These are phyloP conservation scores for Hucho hucho DNA, from an alignment of 2,113 vertebrate species.

Conservation along the genomic window DNA sequence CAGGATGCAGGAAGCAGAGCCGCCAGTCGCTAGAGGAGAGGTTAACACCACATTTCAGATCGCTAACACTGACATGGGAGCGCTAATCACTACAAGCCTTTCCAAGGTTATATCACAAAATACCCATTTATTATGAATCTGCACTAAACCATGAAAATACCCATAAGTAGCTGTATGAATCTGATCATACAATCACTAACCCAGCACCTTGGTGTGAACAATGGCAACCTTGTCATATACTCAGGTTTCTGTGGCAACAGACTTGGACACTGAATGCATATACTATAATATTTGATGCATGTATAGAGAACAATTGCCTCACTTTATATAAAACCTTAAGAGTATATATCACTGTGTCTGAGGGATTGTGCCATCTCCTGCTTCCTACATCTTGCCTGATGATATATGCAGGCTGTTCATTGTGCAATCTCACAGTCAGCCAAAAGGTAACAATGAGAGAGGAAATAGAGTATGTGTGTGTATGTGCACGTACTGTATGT, in stretches of 20 bases:
- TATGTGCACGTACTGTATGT: background rate
- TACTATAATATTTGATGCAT: background rate
- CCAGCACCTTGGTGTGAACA: constrained; percentile 29
- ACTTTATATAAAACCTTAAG: background rate
- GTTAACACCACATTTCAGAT: constrained; percentile 37
- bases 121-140: constrained; percentile 56
- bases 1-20: constrained; percentile 5
- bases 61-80: constrained; percentile 43
- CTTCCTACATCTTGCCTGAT: background rate
- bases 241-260: background rate
- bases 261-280: background rate
- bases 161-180: constrained; percentile 23
- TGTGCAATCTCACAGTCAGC: constrained; percentile 53
- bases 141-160: constrained; percentile 36
- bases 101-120: constrained; percentile 55
- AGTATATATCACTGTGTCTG: too few relatives aligned
- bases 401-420: constrained; percentile 41
- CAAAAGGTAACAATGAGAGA: constrained; percentile 49
- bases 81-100: constrained; percentile 27
- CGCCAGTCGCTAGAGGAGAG: constrained; percentile 16
- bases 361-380: background rate
- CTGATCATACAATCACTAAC: constrained; percentile 18
- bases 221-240: background rate
- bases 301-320: background rate
- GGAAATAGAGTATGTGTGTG: constrained; percentile 45